Percentiles rank a stretch among this genome's conserved stretches.
Conservation (phyloP, 2,113 vertebrate genomes). For the Neopipo cinnamomea region DNA sequence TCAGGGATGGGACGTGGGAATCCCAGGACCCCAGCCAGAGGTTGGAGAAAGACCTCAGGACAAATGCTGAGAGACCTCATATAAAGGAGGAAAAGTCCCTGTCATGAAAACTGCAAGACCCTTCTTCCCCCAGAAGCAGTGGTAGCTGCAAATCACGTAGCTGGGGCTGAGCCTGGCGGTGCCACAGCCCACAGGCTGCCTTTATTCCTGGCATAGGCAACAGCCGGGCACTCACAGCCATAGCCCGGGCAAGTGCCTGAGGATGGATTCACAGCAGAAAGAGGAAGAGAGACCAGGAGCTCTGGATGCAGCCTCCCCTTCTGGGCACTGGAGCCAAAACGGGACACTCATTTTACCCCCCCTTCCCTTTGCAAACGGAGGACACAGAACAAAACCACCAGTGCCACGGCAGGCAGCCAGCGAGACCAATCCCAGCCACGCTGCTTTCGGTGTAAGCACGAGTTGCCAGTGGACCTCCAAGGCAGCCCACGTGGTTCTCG, state of each 20-base stretch:
- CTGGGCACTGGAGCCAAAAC: not conserved
- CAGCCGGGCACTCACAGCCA: not conserved
- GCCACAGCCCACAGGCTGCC: not conserved
- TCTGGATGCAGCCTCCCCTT: not conserved
- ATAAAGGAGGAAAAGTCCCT: not conserved
- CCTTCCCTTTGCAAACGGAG: not conserved
- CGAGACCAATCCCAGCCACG: not conserved
- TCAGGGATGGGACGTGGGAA: rapidly evolving
- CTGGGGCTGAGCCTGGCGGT: rapidly evolving
- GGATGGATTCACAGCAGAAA: not conserved
- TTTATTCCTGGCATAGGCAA: rapidly evolving
- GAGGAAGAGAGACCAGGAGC: not conserved
- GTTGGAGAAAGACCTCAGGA: not conserved
- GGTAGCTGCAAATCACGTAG: not conserved
- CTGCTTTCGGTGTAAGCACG: not conserved
- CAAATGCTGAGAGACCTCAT: not conserved
- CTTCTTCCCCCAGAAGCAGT: too few relatives aligned
- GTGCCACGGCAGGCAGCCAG: rapidly evolving
- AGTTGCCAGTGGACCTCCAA: not conserved
- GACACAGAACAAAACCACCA: not conserved
- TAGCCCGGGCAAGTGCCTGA: not conserved
- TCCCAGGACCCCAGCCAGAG: not conserved
- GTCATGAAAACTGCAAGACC: not conserved
- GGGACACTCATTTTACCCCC: not conserved
- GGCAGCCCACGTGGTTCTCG: not conserved